Conservation (phyloP, 2,113 vertebrate genomes). For the Phaethornis superciliosus region DNA sequence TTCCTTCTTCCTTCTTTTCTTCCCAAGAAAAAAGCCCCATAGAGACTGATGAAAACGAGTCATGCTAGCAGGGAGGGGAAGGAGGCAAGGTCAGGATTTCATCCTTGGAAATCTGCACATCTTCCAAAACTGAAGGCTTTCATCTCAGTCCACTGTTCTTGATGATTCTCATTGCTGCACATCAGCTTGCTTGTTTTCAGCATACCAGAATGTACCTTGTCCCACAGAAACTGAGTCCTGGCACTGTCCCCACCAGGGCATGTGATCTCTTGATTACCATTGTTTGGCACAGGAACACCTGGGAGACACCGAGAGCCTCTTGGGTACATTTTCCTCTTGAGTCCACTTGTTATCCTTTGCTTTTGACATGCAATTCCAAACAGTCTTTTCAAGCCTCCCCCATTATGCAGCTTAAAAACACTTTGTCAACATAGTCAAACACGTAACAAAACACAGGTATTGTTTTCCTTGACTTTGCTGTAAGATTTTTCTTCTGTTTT, state of each 20-base stretch:
- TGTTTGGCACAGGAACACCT: not conserved
- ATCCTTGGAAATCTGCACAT: not conserved
- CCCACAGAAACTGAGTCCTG: not conserved
- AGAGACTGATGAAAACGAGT: conserved; percentile 78
- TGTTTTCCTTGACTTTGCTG: not conserved
- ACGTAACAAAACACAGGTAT: not conserved
- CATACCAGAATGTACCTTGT: not conserved
- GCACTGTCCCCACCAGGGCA: not conserved
- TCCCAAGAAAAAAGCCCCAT: conserved; percentile 28
- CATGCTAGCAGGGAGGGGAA: not conserved
- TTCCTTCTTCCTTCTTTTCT: not conserved
- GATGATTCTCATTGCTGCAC: not conserved
- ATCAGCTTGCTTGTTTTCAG: not conserved
- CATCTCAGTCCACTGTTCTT: not conserved
- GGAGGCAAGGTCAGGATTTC: not conserved
- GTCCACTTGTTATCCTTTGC: not conserved
- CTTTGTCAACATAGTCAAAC: not conserved
- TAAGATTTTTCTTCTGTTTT: not conserved
- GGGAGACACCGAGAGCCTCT: not conserved
- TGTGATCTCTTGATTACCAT: not conserved
- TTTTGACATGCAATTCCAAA: not conserved
- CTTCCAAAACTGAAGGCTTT: fast-evolving
- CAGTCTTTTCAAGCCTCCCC: not conserved
- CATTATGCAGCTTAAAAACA: not conserved
- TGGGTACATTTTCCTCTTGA: not conserved